Percentiles rank a stretch among this genome's conserved stretches.
phyloP scores from a whole-genome alignment of 2,113 vertebrate species.

The Picathartes gymnocephalus region DNA sequence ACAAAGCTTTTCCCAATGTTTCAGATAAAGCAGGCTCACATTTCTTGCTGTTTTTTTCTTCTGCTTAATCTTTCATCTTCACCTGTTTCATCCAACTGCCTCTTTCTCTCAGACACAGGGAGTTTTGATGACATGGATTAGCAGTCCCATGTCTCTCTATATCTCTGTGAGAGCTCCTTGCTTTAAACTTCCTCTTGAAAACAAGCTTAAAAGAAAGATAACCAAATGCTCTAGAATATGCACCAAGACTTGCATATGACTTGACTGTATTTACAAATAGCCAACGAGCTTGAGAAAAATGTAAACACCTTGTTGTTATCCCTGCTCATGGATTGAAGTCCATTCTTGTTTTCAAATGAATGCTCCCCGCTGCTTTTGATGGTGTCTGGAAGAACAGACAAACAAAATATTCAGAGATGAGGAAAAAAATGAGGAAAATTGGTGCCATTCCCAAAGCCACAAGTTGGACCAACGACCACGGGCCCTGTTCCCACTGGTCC shows the following conservation, averaged over 20 bases:
- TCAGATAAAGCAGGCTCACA: not conserved
- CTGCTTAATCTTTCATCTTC: not conserved
- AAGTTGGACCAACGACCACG: rapidly evolving
- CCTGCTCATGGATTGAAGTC: not conserved
- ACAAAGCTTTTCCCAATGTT: not conserved
- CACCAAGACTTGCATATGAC: not conserved
- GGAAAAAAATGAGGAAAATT: not conserved
- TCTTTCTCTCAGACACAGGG: not conserved
- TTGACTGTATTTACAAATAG: not conserved
- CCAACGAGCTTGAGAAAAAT: not conserved
- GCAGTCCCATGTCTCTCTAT: not conserved
- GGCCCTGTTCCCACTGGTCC: not conserved
- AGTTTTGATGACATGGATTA: not conserved
- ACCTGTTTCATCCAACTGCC: not conserved
- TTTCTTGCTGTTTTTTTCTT: not conserved
- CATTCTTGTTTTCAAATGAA: not conserved
- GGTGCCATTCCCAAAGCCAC: not conserved
- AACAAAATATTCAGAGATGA: not conserved
- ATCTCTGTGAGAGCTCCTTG: not conserved
- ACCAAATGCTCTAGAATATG: not conserved
- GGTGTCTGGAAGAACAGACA: not conserved
- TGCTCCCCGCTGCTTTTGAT: rapidly evolving
- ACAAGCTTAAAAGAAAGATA: not conserved
- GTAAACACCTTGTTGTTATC: not conserved
- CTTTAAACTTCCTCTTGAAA: not conserved